Base-by-base conservation (phyloP, 2,888 invertebrate genomes). In the Caenorhabditis doughertyi region DNA sequence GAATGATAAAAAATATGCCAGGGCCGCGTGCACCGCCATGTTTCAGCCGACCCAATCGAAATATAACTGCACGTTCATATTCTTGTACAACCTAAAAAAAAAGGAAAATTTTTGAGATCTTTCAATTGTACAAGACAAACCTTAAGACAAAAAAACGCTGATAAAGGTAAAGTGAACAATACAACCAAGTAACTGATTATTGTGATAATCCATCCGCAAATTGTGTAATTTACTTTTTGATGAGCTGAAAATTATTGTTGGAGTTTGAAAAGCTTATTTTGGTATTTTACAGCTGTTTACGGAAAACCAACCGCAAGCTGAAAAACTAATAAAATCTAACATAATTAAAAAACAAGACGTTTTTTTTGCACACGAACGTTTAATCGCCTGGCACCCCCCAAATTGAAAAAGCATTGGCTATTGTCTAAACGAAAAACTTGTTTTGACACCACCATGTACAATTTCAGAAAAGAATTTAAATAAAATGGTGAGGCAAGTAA, bases 31-130 rank as follows among this genome's bases (percentile, higher is more conserved):
- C 95, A 1, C 95, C 87, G 0, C 95, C 95, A 83, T 94, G 94
- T 84, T 94, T 92, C 65, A 96, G 91, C 64, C 96, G 94, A 23
- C 96, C 96, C 88, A 96, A 93, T 23, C 96, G 94, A 92, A 96
- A 96, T 90, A 96, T 96, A 0, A 96, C 96, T 27, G 16, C 96
- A 95, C 2, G 95, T 95, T 89, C 96, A 93, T 92, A 92, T 80
- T 92, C 92, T 85, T 92, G 92, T 2, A 92, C 92, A 42, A 87
- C 87, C 87, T 81, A 55, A 13, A 56, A 58, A 18, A 23, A 18
- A n/a, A 23, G 0, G 21, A 4, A 23, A 21, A 29, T 23, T 7
- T 9, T 35, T 23, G 16, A 4, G 5, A 35, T 16, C 18, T 13
- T 1, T 4, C 8, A 4, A 23, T 18, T 0, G n/a, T n/a, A n/a